Evolutionary conservation across 2,797 vertebrate species (phyloP).

Genomic region (Todus mexicanus): DNA sequence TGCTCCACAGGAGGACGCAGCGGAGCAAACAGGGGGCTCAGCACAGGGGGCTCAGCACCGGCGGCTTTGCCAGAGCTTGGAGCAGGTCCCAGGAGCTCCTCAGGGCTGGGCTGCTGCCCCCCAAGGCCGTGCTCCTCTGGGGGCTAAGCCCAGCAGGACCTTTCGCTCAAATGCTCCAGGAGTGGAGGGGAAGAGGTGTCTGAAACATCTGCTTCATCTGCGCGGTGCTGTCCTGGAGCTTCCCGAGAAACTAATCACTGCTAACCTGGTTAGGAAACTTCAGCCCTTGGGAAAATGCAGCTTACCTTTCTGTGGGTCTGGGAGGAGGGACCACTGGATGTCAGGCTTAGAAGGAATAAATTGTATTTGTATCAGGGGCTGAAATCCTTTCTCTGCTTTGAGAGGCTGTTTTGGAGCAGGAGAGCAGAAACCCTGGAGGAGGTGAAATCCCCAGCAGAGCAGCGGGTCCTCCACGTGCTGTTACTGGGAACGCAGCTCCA

Average conservation of each 20-base stretch:
- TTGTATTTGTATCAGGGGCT: background rate
- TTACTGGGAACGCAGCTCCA: background rate
- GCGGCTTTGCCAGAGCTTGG: background rate
- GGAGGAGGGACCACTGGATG: background rate
- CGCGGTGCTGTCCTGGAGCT: rapidly evolving
- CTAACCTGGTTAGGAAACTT: background rate
- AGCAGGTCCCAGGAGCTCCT: background rate
- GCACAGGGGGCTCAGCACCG: background rate
- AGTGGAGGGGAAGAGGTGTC: rapidly evolving
- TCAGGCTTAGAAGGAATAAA: background rate
- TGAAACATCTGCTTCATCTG: rapidly evolving
- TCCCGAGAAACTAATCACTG: background rate
- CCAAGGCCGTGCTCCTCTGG: background rate
- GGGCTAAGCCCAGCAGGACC: background rate
- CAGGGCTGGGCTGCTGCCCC: background rate
- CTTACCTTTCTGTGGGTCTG: background rate
- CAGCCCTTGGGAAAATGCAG: background rate
- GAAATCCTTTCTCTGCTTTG: background rate
- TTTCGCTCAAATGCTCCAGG: background rate
- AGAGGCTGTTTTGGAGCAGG: background rate
- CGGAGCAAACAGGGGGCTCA: rapidly evolving
- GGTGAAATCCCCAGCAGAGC: background rate
- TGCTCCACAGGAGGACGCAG: background rate
- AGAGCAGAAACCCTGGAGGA: background rate
- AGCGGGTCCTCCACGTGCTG: rapidly evolving